These are phyloP conservation scores for Cataglyphis rosenhaueri DNA, from an alignment of 2,888 invertebrate genomes.

Conservation along the genomic window DNA sequence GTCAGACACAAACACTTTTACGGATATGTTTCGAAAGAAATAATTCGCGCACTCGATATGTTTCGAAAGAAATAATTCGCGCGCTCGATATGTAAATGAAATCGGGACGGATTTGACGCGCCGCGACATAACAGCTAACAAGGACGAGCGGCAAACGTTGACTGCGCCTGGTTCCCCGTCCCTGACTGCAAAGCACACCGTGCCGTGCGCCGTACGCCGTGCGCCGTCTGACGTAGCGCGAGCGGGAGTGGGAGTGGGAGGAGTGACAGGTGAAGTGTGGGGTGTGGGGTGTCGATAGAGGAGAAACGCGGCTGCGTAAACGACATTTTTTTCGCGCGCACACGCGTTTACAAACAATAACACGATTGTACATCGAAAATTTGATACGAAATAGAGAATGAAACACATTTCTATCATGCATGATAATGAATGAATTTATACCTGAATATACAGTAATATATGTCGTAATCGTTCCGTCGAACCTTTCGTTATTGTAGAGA, in stretches of 20 bases:
- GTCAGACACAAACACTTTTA: background rate
- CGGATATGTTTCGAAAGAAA: background rate
- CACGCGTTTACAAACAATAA: background rate
- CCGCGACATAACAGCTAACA: slow-evolving; percentile 12
- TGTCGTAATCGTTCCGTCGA: background rate
- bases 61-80: background rate
- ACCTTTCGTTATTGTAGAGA: no score
- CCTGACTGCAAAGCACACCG: background rate
- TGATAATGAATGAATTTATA: background rate
- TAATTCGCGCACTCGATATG: background rate
- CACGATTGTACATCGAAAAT: background rate
- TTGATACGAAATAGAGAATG: background rate
- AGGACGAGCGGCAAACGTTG: slow-evolving; percentile 8
- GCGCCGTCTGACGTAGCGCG: background rate
- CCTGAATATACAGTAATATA: background rate
- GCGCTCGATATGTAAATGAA: slow-evolving; percentile 20
- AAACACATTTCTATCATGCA: background rate
- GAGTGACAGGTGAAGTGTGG: background rate
- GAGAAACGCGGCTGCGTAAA: background rate
- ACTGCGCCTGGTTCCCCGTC: background rate
- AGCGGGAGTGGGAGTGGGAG: background rate
- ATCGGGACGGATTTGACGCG: slow-evolving; percentile 41
- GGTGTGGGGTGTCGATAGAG: background rate
- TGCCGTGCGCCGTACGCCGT: background rate
- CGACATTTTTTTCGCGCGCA: background rate